Percentiles rank a stretch among this genome's conserved stretches.
These are phyloP conservation scores for Sisyra terminalis DNA, from an alignment of 2,888 invertebrate species.

Conservation along the genomic window DNA sequence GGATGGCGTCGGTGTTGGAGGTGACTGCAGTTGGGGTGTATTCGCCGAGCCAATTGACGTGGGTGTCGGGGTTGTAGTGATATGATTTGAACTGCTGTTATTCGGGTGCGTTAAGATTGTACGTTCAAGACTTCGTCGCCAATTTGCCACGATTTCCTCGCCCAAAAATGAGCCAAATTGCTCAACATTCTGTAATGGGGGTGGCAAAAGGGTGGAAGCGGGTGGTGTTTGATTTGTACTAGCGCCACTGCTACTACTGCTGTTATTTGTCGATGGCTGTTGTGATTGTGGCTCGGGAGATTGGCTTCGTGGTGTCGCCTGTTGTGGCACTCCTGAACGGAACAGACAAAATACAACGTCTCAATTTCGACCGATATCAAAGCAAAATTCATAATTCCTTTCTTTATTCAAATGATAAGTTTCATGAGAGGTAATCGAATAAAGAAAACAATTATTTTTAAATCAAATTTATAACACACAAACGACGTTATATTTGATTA, in stretches of 20 bases:
- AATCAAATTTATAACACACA: too few species aligned
- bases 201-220: constrained; percentile 26
- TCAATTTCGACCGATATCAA: constrained; percentile 13
- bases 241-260: constrained; percentile 4
- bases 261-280: constrained; percentile 10
- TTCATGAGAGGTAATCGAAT: too few species aligned
- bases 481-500: too few species aligned
- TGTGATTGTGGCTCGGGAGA: constrained; percentile 19
- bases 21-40: constrained; percentile 5
- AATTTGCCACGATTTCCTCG: constrained; percentile 67
- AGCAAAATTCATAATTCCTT: constrained; percentile 13
- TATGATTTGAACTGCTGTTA: constrained; percentile 13
- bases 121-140: constrained; percentile 53
- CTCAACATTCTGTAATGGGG: constrained; percentile 47
- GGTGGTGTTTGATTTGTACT: constrained; percentile 11
- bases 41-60: constrained; percentile 12
- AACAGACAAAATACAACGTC: constrained; percentile 14
- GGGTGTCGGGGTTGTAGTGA: constrained; percentile 16
- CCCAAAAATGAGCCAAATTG: constrained; percentile 60
- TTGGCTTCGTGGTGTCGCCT: constrained; percentile 25
- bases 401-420: not conserved
- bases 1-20: constrained; percentile 10
- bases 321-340: constrained; percentile 4
- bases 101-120: constrained; percentile 18
- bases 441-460: too few species aligned